These are phyloP conservation scores for Rhombomys opimus DNA, from an alignment of 2,113 vertebrate genomes.

Conservation along the genomic window DNA sequence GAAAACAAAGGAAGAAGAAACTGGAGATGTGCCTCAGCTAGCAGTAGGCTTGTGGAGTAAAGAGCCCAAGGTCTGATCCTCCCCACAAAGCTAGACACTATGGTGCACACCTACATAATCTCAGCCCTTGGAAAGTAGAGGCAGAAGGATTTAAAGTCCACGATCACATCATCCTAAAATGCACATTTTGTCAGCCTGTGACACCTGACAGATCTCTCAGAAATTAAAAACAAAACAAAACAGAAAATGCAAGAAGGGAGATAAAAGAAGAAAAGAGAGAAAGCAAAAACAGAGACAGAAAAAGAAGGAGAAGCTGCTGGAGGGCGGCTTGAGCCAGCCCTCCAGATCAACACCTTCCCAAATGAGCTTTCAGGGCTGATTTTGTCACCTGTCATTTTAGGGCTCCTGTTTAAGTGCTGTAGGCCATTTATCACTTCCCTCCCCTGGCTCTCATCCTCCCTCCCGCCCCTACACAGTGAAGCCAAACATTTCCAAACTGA, in stretches of 20 bases:
- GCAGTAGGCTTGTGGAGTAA: no score
- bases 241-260: neutral
- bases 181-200: neutral
- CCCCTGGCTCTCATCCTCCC: neutral
- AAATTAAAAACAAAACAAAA: neutral
- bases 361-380: rapidly evolving
- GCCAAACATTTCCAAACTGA: neutral
- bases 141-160: neutral
- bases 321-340: neutral
- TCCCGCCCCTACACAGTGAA: neutral
- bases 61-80: neutral
- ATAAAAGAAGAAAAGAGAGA: no score
- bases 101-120: neutral
- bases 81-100: no score
- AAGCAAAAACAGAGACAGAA: neutral
- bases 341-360: rapidly evolving
- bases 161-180: neutral
- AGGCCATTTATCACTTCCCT: rapidly evolving
- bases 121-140: neutral
- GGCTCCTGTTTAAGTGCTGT: neutral
- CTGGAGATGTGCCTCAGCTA: neutral
- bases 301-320: neutral
- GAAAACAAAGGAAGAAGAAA: no score
- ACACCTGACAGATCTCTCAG: neutral
- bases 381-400: rapidly evolving